Conservation (phyloP, 2,888 invertebrate species). For the Danaus chrysippus region DNA sequence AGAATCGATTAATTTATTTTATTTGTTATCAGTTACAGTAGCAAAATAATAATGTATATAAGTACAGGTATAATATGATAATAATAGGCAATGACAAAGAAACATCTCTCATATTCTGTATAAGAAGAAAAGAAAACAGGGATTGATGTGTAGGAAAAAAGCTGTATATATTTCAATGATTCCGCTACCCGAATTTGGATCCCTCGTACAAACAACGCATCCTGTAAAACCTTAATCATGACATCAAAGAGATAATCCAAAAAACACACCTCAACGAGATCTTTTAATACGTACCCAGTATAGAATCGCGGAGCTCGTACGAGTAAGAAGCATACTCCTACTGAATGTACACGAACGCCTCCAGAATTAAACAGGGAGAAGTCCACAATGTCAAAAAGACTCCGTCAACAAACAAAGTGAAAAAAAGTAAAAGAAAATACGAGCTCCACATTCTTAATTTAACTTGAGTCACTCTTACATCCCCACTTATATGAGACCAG, state of each 20-base stretch:
- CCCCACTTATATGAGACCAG: slow-evolving; percentile 58
- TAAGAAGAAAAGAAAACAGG: too few species aligned
- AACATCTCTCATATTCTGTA: background rate
- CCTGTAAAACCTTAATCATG: slow-evolving; percentile 54
- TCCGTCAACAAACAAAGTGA: slow-evolving; percentile 73
- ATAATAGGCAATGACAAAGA: background rate
- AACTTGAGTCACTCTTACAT: slow-evolving; percentile 78
- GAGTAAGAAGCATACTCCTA: slow-evolving; percentile 52
- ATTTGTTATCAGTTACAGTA: background rate
- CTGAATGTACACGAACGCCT: slow-evolving; percentile 68
- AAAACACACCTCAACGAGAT: slow-evolving; percentile 67
- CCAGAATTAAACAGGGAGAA: slow-evolving; percentile 67
- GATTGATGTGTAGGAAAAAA: background rate
- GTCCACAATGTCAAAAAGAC: slow-evolving; percentile 77
- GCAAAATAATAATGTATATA: background rate
- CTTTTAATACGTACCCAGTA: slow-evolving; percentile 63
- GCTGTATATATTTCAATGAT: slow-evolving; percentile 2
- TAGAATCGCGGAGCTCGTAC: slow-evolving; percentile 44
- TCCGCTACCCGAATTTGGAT: slow-evolving; percentile 3
- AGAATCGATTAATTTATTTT: background rate
- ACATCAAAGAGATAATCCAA: slow-evolving; percentile 74
- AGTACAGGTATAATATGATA: background rate
- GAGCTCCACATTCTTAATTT: slow-evolving; percentile 79
- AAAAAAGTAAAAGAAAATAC: slow-evolving; percentile 58
- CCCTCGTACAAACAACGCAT: slow-evolving; percentile 60